Base-by-base conservation (phyloP, 2,888 invertebrate genomes). In the Leptinotarsa haldemani region DNA sequence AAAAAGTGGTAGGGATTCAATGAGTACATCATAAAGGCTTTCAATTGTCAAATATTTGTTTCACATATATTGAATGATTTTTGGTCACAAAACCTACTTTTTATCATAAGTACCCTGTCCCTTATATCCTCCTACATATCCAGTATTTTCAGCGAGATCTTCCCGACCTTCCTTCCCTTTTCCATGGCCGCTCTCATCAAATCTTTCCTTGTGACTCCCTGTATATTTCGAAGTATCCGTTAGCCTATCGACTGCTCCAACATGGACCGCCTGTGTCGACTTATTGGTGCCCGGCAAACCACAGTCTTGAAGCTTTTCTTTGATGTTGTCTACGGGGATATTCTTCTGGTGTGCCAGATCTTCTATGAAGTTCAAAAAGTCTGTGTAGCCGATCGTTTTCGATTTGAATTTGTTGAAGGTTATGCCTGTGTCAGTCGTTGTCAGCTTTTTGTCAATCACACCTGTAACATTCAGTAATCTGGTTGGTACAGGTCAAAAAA, bases 381-480 rank as follows among this genome's bases (percentile, higher is more conserved):
- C 81, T 9, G 77, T 53, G 69, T 78, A 84, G 56, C 74, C 82
- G 18, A 87, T 82, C 0, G 83, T 82, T 77, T 84, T 84, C 3
- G 83, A 77, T 78, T 96, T 96, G 80, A 96, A 91, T 85, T 96
- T 96, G 85, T 95, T 96, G 87, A 96, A 97, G 85, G 93, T 92
- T 78, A 97, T 96, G 63, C 94, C 96, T 0, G 96, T 97, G 85
- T 97, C 97, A 3, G 96, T 96, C 0, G 95, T 94, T 77, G 96
- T 93, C 84, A 94, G 94, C 88, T 95, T 95, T 46, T 84, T 85
- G 71, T 91, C 92, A 66, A 91, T 88, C 20, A 94, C 92, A 83
- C 92, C 94, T 61, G 56, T 12, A 56, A 56, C 16, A 50, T 40
- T 9, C 9, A 40, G 40, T 40, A 12, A 2, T 40, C 12, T 12